Base-by-base conservation (phyloP, 2,888 invertebrate genomes). In the Aleiodes leptofemur region DNA sequence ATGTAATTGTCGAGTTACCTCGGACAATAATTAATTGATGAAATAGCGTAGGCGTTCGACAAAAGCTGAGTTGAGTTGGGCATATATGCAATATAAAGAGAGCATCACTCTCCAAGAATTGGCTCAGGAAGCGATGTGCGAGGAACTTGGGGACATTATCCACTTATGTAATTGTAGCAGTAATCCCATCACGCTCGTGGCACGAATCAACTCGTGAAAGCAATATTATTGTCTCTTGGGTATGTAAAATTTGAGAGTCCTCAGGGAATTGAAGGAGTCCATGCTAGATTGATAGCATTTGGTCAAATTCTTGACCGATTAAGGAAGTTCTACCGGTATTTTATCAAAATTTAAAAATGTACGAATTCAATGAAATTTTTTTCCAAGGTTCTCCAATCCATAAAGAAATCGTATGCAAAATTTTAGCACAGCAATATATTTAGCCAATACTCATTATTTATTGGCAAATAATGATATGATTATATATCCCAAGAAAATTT, bases 151-250 rank as follows among this genome's bases (percentile, higher is more conserved):
- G 74, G 69, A 72, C 57, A 34, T 23, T 23, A 73, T 77, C 71
- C 80, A 79, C 80, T 83, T 81, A 79, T 80, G 78, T 79, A 79
- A 79, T 82, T 80, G 78, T 77, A 76, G 76, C 78, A 77, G 79
- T 80, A 81, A 81, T 82, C 73, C 73, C 75, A 78, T 79, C 75
- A 78, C 74, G 73, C 75, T 75, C 74, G 75, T 76, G 61, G 76
- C 75, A 74, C 74, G 69, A 69, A 64, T 55, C 34, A 74, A 73
- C 66, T 69, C 51, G 43, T 59, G 38, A 8, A 68, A 53, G 48
- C 74, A 69, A 53, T 74, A 78, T 73, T 48, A 29, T 23, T 59
- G 31, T 72, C 76, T 51, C 76, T 31, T 68, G 74, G 56, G 64
- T 73, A 74, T 74, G 68, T 79, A 71, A 76, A 78, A 78, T 74